Percentiles rank a stretch among this genome's conserved stretches.
phyloP scores from a whole-genome alignment of 2,888 invertebrate genomes.

The Pasiphila rectangulata region DNA sequence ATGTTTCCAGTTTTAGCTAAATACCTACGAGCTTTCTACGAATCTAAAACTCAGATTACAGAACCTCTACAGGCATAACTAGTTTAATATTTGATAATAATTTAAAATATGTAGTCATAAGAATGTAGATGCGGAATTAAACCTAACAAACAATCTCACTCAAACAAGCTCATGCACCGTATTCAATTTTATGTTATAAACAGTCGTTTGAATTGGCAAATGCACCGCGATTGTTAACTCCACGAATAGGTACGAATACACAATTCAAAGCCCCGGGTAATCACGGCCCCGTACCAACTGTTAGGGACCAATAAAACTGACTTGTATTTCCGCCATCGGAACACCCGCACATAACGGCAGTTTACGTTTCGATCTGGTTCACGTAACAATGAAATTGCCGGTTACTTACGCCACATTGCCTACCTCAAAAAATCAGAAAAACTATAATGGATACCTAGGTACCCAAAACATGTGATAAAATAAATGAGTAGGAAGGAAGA shows the following conservation, averaged over 20 bases:
- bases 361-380: constrained; percentile 70
- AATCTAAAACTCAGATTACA: no score
- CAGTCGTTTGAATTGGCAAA: constrained; percentile 7
- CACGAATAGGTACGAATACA: background rate
- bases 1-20: no score
- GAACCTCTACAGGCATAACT: no score
- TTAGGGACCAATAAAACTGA: constrained; percentile 47
- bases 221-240: constrained; percentile 19
- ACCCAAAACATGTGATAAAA: no score
- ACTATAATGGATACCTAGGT: no score
- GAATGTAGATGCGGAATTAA: no score
- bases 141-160: no score
- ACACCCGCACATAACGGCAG: constrained; percentile 70
- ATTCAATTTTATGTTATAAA: background rate
- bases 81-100: no score
- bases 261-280: constrained; percentile 8
- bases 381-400: constrained; percentile 69
- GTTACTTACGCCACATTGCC: background rate
- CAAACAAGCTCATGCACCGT: no score
- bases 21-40: no score
- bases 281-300: constrained; percentile 27
- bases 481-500: no score
- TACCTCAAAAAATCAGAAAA: background rate
- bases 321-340: constrained; percentile 61
- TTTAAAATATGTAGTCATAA: no score